These are phyloP conservation scores for Trialeurodes vaporariorum DNA, from an alignment of 1,140 invertebrate species.

Conservation along the genomic window DNA sequence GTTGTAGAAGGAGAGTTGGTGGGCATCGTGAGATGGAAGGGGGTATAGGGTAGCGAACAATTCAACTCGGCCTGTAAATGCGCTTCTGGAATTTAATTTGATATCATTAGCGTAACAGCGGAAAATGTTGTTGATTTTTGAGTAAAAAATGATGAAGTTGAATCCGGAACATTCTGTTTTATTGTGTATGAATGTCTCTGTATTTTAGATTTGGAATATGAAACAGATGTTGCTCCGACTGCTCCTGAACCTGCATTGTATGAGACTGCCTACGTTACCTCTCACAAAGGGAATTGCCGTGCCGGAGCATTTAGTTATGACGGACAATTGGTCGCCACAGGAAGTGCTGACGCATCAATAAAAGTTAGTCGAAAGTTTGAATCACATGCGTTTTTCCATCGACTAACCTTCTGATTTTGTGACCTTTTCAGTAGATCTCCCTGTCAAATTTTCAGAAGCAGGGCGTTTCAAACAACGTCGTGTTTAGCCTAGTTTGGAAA, in stretches of 20 bases:
- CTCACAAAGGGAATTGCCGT: slow-evolving; percentile 92
- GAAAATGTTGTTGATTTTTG: background rate
- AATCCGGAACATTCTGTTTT: no score
- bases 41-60: no score
- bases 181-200: slow-evolving; percentile 14
- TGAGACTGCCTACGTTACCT: slow-evolving; percentile 97
- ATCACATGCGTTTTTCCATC: no score
- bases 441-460: no score
- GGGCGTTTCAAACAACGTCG: no score
- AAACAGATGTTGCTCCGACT: slow-evolving; percentile 78
- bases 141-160: background rate
- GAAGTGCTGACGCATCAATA: slow-evolving; percentile 95
- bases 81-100: slow-evolving; percentile 2
- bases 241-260: slow-evolving; percentile 91
- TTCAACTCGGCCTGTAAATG: no score
- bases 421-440: no score
- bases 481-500: no score
- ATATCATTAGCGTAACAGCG: background rate
- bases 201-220: slow-evolving; percentile 78
- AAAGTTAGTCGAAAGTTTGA: slow-evolving; percentile 66
- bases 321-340: slow-evolving; percentile 93
- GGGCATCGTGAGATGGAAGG: no score
- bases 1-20: no score
- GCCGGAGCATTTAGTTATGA: slow-evolving; percentile 89
- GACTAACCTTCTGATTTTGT: no score